Conservation (phyloP, 2,797 vertebrate genomes). For the Sebastes reedi region DNA sequence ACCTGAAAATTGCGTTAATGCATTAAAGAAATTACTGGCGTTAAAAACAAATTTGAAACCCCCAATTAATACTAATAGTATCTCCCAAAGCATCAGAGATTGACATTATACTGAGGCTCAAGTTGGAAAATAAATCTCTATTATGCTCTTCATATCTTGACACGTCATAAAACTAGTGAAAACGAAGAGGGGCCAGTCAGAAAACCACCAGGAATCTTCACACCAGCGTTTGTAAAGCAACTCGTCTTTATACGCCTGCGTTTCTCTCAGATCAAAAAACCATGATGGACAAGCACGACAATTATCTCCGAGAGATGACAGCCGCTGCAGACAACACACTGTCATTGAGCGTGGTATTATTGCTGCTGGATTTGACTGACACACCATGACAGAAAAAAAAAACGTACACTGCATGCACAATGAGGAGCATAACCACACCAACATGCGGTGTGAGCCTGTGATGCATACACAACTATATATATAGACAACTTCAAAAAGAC, state of each 20-base stretch:
- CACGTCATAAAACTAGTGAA: slow-evolving; percentile 9
- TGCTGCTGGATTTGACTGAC: slow-evolving; percentile 50
- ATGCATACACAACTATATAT: not conserved
- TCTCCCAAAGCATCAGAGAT: not conserved
- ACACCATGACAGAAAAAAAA: slow-evolving; percentile 22
- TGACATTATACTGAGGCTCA: not conserved
- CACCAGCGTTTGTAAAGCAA: slow-evolving; percentile 7
- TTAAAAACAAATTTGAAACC: no score
- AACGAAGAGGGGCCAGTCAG: not conserved
- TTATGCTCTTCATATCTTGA: slow-evolving; percentile 5
- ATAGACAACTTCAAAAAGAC: not conserved
- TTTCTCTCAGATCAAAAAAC: slow-evolving; percentile 55
- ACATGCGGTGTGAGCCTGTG: not conserved
- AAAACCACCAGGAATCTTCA: slow-evolving; percentile 30
- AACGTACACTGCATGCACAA: not conserved
- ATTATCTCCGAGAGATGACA: slow-evolving; percentile 64
- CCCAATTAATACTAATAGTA: not conserved
- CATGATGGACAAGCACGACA: slow-evolving; percentile 62
- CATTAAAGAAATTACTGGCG: no score
- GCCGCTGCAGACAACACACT: slow-evolving; percentile 43
- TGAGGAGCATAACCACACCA: not conserved
- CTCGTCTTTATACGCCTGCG: not conserved
- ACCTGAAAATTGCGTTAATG: no score
- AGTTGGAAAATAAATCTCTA: slow-evolving; percentile 4
- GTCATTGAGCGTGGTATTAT: slow-evolving; percentile 40